phyloP scores from a whole-genome alignment of 2,113 vertebrate species.

The Cnemophilus loriae region DNA sequence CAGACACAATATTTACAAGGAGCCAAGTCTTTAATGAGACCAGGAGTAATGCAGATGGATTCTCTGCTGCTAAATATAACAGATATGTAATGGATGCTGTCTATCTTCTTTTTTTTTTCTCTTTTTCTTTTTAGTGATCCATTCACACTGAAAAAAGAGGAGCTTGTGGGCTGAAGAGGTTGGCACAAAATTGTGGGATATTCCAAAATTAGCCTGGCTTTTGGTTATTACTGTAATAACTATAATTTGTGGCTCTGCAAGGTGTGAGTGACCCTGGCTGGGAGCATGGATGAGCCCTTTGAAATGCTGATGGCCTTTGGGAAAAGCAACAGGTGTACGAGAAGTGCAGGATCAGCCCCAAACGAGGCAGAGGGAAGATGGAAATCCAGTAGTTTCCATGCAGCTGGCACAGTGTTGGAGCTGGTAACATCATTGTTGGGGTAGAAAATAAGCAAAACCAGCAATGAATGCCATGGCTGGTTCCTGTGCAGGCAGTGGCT shows the following conservation, averaged over 20 bases:
- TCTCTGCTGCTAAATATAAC: conserved; percentile 23
- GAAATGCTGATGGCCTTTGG: background rate
- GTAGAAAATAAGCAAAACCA: background rate
- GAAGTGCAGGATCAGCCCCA: accelerated
- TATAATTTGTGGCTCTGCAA: background rate
- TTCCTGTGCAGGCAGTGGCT: accelerated
- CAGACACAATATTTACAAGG: conserved; percentile 49
- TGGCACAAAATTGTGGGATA: background rate
- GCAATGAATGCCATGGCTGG: accelerated
- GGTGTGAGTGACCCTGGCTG: background rate
- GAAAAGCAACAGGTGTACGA: background rate
- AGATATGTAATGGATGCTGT: background rate
- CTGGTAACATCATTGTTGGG: too few relatives aligned
- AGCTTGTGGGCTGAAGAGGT: background rate
- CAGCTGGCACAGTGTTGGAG: background rate
- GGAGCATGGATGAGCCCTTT: background rate
- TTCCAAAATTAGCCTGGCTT: background rate
- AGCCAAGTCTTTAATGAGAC: conserved; percentile 45
- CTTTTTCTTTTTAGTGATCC: background rate
- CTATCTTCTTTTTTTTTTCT: background rate
- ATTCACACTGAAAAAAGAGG: background rate
- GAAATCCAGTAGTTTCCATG: accelerated
- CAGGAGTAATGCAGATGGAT: conserved; percentile 44
- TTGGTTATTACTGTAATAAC: background rate
- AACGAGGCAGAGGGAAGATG: background rate